These are phyloP conservation scores for Bubalus kerabau DNA, from an alignment of 2,113 vertebrate species.

Conservation along the genomic window DNA sequence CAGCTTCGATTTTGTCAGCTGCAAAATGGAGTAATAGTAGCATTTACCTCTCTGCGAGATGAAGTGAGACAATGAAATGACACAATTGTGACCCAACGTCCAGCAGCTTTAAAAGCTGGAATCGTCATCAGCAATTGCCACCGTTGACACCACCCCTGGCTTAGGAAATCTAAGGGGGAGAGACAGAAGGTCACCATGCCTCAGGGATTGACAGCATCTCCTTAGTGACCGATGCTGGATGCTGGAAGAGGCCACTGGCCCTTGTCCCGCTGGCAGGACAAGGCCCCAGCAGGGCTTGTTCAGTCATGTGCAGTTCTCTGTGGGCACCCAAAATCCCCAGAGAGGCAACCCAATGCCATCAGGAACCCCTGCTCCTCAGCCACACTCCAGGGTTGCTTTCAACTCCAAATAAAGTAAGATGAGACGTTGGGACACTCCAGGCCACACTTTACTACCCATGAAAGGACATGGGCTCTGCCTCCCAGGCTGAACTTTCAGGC, in stretches of 20 bases:
- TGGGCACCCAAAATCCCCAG: neutral
- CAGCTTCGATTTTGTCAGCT: neutral
- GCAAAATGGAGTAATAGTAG: neutral
- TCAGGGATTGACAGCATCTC: neutral
- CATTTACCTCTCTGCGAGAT: neutral
- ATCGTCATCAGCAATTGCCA: neutral
- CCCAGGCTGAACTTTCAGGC: rapidly evolving
- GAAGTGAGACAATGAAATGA: neutral
- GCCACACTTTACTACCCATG: neutral
- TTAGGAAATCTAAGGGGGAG: neutral
- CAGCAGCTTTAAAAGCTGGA: neutral
- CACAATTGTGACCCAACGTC: neutral
- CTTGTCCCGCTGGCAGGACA: neutral
- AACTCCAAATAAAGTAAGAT: neutral
- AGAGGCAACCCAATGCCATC: neutral
- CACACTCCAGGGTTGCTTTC: neutral
- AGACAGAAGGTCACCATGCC: rapidly evolving
- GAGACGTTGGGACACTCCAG: rapidly evolving
- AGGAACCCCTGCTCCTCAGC: neutral
- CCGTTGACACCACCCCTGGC: neutral
- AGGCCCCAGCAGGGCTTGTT: neutral
- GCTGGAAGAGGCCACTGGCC: neutral
- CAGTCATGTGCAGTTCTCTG: neutral
- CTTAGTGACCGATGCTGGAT: too few species aligned
- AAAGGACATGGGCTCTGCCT: neutral